Evolutionary conservation across 2,888 invertebrate genomes (phyloP).

Genomic region (Hyposoter dolosus): DNA sequence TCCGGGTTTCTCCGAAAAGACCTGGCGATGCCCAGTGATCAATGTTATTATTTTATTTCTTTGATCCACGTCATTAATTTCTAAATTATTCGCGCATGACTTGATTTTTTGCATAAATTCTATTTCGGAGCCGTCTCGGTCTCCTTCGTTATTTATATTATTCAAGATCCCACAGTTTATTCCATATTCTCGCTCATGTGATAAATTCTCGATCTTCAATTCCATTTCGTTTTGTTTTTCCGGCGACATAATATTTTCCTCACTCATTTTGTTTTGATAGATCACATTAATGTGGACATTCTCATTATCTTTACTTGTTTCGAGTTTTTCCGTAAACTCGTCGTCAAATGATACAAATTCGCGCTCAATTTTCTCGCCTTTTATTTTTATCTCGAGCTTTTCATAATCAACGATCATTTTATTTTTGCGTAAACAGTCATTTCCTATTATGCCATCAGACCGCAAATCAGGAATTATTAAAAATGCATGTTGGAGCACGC

Average conservation of each 20-base stretch:
- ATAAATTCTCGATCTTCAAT: too few species aligned
- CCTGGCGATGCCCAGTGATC: constrained; percentile 13
- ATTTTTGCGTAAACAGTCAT: constrained; percentile 12
- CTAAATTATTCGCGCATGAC: too few species aligned
- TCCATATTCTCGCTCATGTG: too few species aligned
- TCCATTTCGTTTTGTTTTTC: too few species aligned
- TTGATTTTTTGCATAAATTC: too few species aligned
- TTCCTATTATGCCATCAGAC: constrained; percentile 4
- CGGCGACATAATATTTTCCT: too few species aligned
- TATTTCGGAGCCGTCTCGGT: too few species aligned
- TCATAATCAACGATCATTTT: constrained; percentile 21
- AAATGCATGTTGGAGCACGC: neutral
- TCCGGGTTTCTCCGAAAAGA: constrained; percentile 72
- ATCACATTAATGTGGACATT: constrained; percentile 21
- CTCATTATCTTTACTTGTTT: neutral
- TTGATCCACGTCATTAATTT: too few species aligned
- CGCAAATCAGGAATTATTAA: constrained; percentile 28
- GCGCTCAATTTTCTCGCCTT: neutral
- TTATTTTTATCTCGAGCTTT: constrained; percentile 5
- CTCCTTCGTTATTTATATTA: too few species aligned
- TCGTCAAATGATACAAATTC: neutral
- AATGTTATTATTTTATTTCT: too few species aligned
- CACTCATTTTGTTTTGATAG: neutral
- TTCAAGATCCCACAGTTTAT: too few species aligned
- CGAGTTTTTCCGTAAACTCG: neutral